Conservation (phyloP, 2,888 invertebrate species). For the Lepidochrysops patricia region DNA sequence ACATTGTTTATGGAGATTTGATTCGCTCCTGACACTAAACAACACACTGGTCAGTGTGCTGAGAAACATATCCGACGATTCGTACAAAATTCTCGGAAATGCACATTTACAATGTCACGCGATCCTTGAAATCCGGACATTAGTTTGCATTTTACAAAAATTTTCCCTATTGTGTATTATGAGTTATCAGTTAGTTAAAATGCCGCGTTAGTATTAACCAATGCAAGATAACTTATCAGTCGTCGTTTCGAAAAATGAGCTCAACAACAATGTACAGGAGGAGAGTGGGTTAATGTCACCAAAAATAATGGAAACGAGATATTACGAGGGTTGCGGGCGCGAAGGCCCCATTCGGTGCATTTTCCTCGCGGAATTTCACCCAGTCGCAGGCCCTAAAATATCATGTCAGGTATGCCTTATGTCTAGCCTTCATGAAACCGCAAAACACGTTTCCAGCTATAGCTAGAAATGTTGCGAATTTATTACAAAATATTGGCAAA, state of each 20-base stretch:
- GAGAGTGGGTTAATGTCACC: conserved; percentile 37
- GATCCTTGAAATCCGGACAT: conserved; percentile 16
- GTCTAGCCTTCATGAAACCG: not conserved
- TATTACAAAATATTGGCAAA: not conserved
- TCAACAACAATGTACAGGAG: conserved; percentile 33
- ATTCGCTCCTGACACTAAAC: too few species aligned
- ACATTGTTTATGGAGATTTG: too few species aligned
- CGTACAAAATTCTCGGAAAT: conserved; percentile 25
- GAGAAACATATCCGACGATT: too few species aligned
- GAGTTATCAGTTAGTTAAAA: conserved; percentile 13
- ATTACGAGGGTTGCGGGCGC: conserved; percentile 77
- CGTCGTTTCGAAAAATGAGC: conserved; percentile 23
- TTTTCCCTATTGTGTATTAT: conserved; percentile 5
- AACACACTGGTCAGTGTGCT: too few species aligned
- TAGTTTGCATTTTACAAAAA: not conserved
- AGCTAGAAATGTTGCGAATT: not conserved
- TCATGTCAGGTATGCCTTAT: conserved; percentile 81
- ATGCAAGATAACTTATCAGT: conserved; percentile 21
- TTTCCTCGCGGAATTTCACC: conserved; percentile 85
- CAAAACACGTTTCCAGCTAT: not conserved
- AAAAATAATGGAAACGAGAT: conserved; percentile 63
- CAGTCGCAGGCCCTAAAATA: conserved; percentile 87
- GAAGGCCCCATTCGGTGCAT: conserved; percentile 88
- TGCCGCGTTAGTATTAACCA: conserved; percentile 18
- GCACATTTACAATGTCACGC: conserved; percentile 23